Evolutionary conservation across 2,797 vertebrate genomes (phyloP).

Genomic region (Gorsachius magnificus): DNA sequence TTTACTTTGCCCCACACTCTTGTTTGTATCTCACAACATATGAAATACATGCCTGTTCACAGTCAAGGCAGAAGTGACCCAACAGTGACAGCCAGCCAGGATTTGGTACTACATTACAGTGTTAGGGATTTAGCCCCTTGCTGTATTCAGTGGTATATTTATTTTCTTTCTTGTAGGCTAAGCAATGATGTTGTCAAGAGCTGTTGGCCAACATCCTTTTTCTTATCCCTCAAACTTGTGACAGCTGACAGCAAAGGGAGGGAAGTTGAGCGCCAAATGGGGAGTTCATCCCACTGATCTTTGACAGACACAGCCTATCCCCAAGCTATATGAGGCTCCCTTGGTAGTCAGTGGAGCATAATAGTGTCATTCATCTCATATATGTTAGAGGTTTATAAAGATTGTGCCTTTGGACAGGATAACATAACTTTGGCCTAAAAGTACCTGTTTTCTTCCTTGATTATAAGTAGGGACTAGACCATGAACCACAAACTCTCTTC

Average conservation of each 20-base stretch:
- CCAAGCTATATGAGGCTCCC: neutral
- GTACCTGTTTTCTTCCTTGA: neutral
- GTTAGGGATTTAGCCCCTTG: neutral
- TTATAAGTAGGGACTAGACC: neutral
- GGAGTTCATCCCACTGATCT: neutral
- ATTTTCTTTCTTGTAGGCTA: neutral
- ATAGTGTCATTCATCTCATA: neutral
- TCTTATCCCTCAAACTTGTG: neutral
- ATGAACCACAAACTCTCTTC: neutral
- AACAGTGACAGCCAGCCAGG: neutral
- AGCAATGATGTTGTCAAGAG: neutral
- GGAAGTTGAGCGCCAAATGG: neutral
- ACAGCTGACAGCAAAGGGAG: neutral
- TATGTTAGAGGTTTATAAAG: neutral
- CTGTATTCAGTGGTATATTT: neutral
- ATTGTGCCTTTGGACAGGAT: neutral
- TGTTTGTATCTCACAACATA: neutral
- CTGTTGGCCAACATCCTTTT: neutral
- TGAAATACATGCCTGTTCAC: neutral
- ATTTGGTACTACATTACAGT: neutral
- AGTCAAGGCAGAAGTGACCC: neutral
- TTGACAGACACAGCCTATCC: neutral
- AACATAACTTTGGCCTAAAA: neutral
- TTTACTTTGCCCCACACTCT: neutral
- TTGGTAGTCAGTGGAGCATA: neutral